These are phyloP conservation scores for Corythornis cristatus DNA, from an alignment of 2,113 vertebrate genomes.

Conservation along the genomic window DNA sequence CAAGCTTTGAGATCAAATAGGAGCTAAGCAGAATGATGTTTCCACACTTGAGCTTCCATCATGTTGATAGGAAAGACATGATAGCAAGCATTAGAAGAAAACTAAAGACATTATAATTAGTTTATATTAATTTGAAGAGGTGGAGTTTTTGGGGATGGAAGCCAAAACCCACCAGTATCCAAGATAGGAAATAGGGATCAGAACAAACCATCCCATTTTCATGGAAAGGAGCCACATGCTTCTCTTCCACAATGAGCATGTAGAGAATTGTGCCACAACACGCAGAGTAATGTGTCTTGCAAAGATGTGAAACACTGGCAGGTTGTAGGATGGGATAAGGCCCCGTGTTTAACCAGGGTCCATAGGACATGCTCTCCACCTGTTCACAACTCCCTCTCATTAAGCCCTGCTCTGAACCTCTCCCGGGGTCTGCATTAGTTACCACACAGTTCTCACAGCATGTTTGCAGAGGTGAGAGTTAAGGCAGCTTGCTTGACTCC, in stretches of 20 bases:
- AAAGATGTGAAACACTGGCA: not conserved
- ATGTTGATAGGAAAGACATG: accelerated
- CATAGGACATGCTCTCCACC: not conserved
- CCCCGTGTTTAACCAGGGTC: not conserved
- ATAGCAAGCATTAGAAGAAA: not conserved
- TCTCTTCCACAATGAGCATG: accelerated
- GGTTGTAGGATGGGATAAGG: no score
- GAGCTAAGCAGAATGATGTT: not conserved
- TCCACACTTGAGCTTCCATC: not conserved
- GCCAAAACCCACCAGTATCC: not conserved
- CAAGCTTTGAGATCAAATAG: accelerated
- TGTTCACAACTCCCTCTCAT: not conserved
- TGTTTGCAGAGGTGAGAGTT: not conserved
- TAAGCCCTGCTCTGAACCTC: not conserved
- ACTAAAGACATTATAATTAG: not conserved
- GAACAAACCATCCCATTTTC: not conserved
- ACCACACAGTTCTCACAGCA: not conserved
- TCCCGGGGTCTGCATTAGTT: not conserved
- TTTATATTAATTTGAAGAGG: not conserved
- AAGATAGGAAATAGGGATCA: not conserved
- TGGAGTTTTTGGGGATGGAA: not conserved
- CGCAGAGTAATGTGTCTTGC: accelerated
- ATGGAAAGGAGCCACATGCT: accelerated
- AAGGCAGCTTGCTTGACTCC: not conserved
- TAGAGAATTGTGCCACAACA: not conserved